Conservation (phyloP, 2,797 vertebrate species). For the Sciurus vulgaris region DNA sequence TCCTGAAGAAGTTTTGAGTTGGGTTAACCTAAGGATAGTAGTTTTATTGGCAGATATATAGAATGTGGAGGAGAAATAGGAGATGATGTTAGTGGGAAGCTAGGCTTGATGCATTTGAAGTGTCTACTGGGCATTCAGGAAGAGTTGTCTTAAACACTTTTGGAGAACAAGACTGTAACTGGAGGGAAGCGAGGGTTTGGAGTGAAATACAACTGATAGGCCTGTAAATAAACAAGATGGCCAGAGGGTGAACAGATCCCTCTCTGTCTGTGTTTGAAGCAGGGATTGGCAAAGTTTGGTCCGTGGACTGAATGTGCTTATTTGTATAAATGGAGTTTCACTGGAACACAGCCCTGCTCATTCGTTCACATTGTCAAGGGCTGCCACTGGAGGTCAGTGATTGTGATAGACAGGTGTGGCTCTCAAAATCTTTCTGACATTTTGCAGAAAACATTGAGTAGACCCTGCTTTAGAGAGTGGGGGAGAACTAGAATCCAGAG, state of each 20-base stretch:
- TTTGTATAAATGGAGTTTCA: not conserved
- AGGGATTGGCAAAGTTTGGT: not conserved
- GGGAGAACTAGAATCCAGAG: slow-evolving; percentile 7
- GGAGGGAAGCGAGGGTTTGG: not conserved
- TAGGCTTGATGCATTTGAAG: not conserved
- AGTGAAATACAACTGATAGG: not conserved
- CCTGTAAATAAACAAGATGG: not conserved
- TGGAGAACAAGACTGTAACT: not conserved
- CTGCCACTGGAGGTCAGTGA: not conserved
- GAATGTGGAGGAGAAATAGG: not conserved
- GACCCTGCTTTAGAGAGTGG: not conserved
- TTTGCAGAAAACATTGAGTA: not conserved
- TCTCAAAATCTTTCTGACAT: not conserved
- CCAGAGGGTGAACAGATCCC: not conserved
- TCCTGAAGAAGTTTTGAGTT: not conserved
- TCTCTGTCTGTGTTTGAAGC: not conserved
- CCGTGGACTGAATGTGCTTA: not conserved
- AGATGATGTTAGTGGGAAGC: not conserved
- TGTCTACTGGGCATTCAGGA: not conserved
- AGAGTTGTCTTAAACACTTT: not conserved
- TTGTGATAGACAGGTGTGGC: not conserved
- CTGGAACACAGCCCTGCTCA: not conserved
- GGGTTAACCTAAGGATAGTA: not conserved
- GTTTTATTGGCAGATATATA: not conserved
- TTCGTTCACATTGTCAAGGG: not conserved